Base-by-base conservation (phyloP, 1,140 invertebrate genomes). In the Sitophilus oryzae region DNA sequence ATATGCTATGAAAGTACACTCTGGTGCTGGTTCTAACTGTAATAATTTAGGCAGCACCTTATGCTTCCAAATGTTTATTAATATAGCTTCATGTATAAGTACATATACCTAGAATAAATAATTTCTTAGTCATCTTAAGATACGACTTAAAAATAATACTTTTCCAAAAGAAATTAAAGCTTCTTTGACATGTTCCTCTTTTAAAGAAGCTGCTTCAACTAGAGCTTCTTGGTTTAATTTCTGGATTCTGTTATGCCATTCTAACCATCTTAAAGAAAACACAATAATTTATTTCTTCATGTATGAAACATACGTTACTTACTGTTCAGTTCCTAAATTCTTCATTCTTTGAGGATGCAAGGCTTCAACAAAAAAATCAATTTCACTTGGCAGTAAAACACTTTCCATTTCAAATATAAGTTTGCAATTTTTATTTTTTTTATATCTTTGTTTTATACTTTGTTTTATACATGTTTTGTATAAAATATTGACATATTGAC, bases 151-250 rank as follows among this genome's bases (percentile, higher is more conserved):
- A 15, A 35, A 22, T 38, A 14, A 42, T 73, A 84, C 82, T 72
- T 85, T 86, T 52, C 79, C 77, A 58, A 77, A 76, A 16, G 76
- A 77, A 52, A 85, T 76, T 23, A 87, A 73, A 23, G 76, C 77
- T 71, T 89, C 85, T 68, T 88, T 88, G 0, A 87, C 81, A 21
- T 77, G 74, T 73, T 89, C 87, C 64, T 88, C 85, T 43, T 79
- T 77, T 58, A 83, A 68, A 19, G 74, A 73, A 10, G 73, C 76
- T 16, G 85, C 82, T 74, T 91, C 86, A 16, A 88, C 72, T 57
- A 85, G 77, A 23, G 84, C 85, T 76, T 90, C 84, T 67, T 89
- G 85, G 58, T 85, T 85, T n/a, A 91, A 66, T 67, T 88, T 83
- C 59, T 89, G 81, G 2, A 89, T 67, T 58, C 81, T 77, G 63